Conservation (phyloP, 1,140 invertebrate species). For the Sinella curviseta region DNA sequence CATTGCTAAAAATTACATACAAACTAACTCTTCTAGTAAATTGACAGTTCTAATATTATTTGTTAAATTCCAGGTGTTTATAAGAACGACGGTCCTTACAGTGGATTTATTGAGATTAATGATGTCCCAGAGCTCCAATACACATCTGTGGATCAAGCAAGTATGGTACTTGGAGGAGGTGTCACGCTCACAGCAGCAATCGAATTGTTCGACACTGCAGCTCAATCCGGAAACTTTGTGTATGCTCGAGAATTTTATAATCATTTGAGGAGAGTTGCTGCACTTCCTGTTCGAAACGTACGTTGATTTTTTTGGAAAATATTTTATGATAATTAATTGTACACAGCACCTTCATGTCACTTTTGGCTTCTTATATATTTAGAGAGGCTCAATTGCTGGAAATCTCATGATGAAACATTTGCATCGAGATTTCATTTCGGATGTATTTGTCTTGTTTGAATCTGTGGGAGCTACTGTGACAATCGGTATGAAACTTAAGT, state of each 20-base stretch:
- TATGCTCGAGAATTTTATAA: slow-evolving; percentile 63
- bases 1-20: no score
- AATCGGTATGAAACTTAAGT: slow-evolving; percentile 50
- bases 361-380: slow-evolving; percentile 49
- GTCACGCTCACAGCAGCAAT: slow-evolving; percentile 66
- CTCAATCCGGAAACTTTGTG: slow-evolving; percentile 58
- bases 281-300: slow-evolving; percentile 72
- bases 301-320: slow-evolving; percentile 49
- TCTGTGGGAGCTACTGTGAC: slow-evolving; percentile 53
- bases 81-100: slow-evolving; percentile 56
- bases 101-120: slow-evolving; percentile 72
- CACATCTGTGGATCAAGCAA: slow-evolving; percentile 9
- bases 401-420: slow-evolving; percentile 60
- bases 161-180: slow-evolving; percentile 61
- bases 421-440: slow-evolving; percentile 59
- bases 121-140: slow-evolving; percentile 64
- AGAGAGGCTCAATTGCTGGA: slow-evolving; percentile 55
- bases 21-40: no score
- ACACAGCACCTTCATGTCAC: background rate
- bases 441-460: slow-evolving; percentile 57
- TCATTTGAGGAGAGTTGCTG: slow-evolving; percentile 71
- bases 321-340: slow-evolving; percentile 49
- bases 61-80: slow-evolving; percentile 66
- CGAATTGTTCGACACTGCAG: slow-evolving; percentile 61
- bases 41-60: no score